These are phyloP conservation scores for Eufriesea mexicana DNA, from an alignment of 1,140 invertebrate species.

Conservation along the genomic window DNA sequence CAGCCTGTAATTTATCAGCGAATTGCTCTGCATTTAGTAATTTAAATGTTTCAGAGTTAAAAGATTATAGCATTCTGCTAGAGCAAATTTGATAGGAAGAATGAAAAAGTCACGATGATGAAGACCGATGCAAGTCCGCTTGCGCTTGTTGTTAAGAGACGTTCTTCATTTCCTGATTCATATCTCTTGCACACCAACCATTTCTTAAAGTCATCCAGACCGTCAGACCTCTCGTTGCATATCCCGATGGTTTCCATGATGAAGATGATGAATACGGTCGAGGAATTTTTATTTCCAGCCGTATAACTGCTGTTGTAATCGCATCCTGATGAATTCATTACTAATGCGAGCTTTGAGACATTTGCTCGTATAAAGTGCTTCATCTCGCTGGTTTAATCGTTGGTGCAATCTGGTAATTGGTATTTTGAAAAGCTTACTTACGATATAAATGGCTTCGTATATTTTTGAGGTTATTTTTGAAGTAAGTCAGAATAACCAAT, in stretches of 20 bases:
- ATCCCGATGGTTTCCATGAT: slow-evolving; percentile 3
- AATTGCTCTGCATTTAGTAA: too few species aligned
- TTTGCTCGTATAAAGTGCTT: background rate
- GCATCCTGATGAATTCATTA: background rate
- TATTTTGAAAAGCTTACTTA: too few species aligned
- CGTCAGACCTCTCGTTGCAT: background rate
- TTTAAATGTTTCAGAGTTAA: background rate
- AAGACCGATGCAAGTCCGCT: background rate
- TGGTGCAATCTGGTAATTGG: too few species aligned
- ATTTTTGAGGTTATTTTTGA: too few species aligned
- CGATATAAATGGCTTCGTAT: too few species aligned
- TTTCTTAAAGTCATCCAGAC: slow-evolving; percentile 14
- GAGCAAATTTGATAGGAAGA: background rate
- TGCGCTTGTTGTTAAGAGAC: slow-evolving; percentile 5
- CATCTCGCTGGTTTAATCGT: background rate
- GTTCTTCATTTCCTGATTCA: slow-evolving; percentile 17
- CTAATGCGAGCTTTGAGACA: background rate
- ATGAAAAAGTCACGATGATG: background rate
- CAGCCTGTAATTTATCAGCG: too few species aligned
- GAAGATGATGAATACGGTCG: background rate
- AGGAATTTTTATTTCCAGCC: background rate
- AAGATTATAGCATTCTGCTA: background rate
- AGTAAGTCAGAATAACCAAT: too few species aligned
- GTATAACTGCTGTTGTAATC: background rate
- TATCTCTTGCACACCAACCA: background rate